Percentiles rank a stretch among this genome's conserved stretches.
phyloP scores from a whole-genome alignment of 2,888 invertebrate species.

The Caenorhabditis sp. region DNA sequence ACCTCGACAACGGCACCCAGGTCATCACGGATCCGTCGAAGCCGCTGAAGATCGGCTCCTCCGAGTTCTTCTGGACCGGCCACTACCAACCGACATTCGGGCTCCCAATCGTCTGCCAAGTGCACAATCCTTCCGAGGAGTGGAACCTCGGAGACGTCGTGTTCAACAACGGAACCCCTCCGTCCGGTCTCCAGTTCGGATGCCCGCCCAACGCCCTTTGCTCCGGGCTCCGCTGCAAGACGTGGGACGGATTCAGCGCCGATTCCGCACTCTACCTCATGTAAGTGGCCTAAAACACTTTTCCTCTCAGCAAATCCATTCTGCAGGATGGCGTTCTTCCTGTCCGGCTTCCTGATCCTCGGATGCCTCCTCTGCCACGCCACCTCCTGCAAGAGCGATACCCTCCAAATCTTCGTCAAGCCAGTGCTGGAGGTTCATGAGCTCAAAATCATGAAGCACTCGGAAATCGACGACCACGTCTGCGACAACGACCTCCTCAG shows the following conservation, averaged over 20 bases:
- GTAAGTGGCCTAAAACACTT: too few species aligned
- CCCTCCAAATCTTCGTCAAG: too few species aligned
- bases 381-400: too few species aligned
- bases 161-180: not conserved
- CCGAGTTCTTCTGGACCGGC: constrained; percentile 20
- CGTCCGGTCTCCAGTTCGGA: constrained; percentile 4
- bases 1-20: constrained; percentile 1
- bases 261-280: not conserved
- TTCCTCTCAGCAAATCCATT: too few species aligned
- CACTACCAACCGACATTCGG: not conserved
- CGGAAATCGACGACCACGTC: too few species aligned
- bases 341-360: too few species aligned
- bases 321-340: too few species aligned
- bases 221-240: not conserved
- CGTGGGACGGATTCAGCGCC: not conserved
- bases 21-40: constrained; percentile 1
- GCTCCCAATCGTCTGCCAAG: constrained; percentile 5
- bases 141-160: constrained; percentile 9
- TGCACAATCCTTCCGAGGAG: not conserved
- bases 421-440: too few species aligned
- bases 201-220: not conserved
- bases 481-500: too few species aligned
- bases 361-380: too few species aligned
- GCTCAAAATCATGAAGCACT: too few species aligned
- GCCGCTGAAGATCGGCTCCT: constrained; percentile 21